Conservation (phyloP, 2,113 vertebrate genomes). For the Myotis lucifugus region DNA sequence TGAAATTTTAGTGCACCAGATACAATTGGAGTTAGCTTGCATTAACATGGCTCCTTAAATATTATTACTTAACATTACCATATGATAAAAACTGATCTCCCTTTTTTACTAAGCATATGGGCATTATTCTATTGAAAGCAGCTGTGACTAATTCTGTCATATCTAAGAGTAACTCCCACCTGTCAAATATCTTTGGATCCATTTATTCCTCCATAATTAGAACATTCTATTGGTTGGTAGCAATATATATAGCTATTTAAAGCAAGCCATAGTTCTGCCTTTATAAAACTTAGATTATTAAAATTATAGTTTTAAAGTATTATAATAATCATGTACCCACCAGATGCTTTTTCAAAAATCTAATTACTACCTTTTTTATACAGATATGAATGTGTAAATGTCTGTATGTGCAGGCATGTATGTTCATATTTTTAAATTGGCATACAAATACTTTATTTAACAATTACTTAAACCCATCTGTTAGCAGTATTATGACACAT, state of each 20-base stretch:
- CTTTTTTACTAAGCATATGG: conserved; percentile 64
- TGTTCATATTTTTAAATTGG: background rate
- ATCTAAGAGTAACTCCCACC: conserved; percentile 74
- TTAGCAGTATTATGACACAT: background rate
- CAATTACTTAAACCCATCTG: background rate
- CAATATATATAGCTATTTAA: conserved; percentile 44
- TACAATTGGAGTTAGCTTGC: conserved; percentile 67
- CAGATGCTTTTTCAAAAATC: conserved; percentile 21
- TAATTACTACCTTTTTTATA: background rate
- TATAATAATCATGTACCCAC: background rate
- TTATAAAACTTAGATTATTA: conserved; percentile 22
- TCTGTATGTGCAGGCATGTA: background rate
- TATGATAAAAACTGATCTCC: conserved; percentile 70
- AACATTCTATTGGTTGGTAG: conserved; percentile 33
- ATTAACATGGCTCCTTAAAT: conserved; percentile 71
- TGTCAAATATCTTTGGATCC: conserved; percentile 61
- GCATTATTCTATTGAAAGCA: conserved; percentile 66
- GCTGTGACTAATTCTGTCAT: conserved; percentile 70
- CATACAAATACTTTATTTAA: background rate
- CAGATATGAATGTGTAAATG: background rate
- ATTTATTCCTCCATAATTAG: conserved; percentile 59
- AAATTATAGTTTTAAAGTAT: conserved; percentile 43
- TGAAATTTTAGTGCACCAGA: conserved; percentile 68
- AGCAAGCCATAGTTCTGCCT: background rate
- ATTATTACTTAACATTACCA: conserved; percentile 53